Evolutionary conservation across 2,113 vertebrate species (phyloP).

Genomic region (Notarius quadriscutis): DNA sequence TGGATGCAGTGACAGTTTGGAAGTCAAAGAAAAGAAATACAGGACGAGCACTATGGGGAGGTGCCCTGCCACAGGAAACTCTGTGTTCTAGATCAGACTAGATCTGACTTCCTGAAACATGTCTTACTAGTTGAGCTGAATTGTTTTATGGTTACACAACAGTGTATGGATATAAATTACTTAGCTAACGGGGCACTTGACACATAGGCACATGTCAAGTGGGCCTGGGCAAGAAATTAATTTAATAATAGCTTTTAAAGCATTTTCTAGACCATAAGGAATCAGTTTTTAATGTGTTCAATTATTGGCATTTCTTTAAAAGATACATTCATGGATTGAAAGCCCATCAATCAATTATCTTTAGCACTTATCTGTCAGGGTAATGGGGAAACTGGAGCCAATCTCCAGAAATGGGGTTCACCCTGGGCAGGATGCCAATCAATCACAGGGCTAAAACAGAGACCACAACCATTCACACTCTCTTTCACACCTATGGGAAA

Average conservation of each 20-base stretch:
- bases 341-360: too few relatives aligned
- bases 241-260: background rate
- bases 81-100: slow-evolving; percentile 5
- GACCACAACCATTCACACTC: too few relatives aligned
- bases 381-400: too few relatives aligned
- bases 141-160: background rate
- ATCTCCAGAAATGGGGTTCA: too few relatives aligned
- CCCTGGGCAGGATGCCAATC: too few relatives aligned
- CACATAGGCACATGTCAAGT: background rate
- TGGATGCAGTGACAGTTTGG: background rate
- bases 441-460: too few relatives aligned
- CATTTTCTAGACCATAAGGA: too few relatives aligned
- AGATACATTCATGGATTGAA: background rate
- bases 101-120: background rate
- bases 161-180: background rate
- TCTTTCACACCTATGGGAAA: too few relatives aligned
- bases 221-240: background rate
- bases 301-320: background rate
- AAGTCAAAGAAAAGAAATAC: background rate
- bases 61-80: background rate
- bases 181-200: background rate
- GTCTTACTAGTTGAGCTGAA: background rate
- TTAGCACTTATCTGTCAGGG: too few relatives aligned
- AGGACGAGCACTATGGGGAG: background rate
- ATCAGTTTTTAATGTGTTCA: too few relatives aligned